Evolutionary conservation across 2,888 invertebrate genomes (phyloP), one percentile per base, ranked within the genome.

Genomic region (Podabrus alpinus): DNA sequence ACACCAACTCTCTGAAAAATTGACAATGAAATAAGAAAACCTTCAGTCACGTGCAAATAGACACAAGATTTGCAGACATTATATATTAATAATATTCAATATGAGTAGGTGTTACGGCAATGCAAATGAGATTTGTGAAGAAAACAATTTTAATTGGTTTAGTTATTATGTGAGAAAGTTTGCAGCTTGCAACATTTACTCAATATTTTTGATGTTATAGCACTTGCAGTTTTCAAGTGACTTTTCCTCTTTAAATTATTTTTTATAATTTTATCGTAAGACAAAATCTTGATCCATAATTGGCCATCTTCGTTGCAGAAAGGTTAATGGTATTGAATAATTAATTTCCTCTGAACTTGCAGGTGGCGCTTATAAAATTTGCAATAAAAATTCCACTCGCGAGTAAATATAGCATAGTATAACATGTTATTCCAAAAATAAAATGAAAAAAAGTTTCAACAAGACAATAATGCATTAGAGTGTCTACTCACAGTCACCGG

Each of bases 81-180:
- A 45, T n/a, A n/a, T 45, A n/a, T 45, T 45, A 45, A 45, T 45
- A 45, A 45, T 45, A 45, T n/a, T 45, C n/a, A 45, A 45, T 45
- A 45, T 9, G 45, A 45, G 45, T 45, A 45, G 45, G 45, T 45
- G 45, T 45, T 45, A 45, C 45, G 45, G n/a, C 45, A 45, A 45
- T 45, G 45, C 45, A 45, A 45, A 45, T 45, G 45, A 45, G 45
- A 45, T 45, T 45, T 45, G 45, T n/a, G 45, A 64, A 64, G 62
- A 64, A 64, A 64, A 64, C 62, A 64, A 19, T 21, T 64, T 21
- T 64, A 64, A 64, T 64, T 64, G 21, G 62, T 64, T 64, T 64
- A 64, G 62, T 64, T 64, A 64, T 64, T 64, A 64, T n/a, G 62
- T 64, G 62, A n/a, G 62, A 64, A 64, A 64, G 62, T 64, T 64